Base-by-base conservation (phyloP, 1,140 invertebrate species). In the Prorops nasuta region DNA sequence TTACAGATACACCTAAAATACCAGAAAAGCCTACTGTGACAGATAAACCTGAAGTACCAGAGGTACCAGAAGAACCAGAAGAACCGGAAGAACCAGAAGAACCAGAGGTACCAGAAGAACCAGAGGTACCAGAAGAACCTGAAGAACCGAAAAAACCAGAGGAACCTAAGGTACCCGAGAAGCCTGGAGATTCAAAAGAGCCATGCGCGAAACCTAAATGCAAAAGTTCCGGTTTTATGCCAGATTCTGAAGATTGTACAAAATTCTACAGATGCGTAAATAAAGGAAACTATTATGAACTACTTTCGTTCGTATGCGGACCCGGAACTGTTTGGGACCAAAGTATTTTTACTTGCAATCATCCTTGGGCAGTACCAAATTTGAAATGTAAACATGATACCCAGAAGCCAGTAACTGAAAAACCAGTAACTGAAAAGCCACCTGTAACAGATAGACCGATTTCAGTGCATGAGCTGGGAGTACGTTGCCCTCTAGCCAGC, bases 221-320 rank as follows among this genome's bases (percentile, higher is more conserved):
- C 14, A 7, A 12, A 9, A 1, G 12, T 2, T 15, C 31, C 3
- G 60, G 51, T 19, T 63, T 55, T 28, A 40, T 48, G 49, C 79
- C 80, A 40, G 80, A 86, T 71, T 76, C 71, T 35, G 68, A 73
- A 49, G 80, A 89, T 67, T 90, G 87, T 66, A 80, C 78, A 34
- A 86, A 85, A 63, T 90, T 88, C 67, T 87, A 87, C 64, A 79
- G 86, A 64, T 89, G 87, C 69, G 83, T 87, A 17, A 75, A 69
- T 36, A 78, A 80, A 54, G 79, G 76, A 0, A 55, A 74, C 20
- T 66, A 66, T 8, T 86, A 77, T 47, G 78, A 75, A 31, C 80
- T 78, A 70, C 83, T 83, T 54, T 80, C 85, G 49, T 88, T 86
- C 71, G 69, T 69, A 6, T 88, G 86, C 64, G 81, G 80, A 18